Evolutionary conservation across 2,888 invertebrate genomes (phyloP).

Genomic region (Sphaeridia pumilis): DNA sequence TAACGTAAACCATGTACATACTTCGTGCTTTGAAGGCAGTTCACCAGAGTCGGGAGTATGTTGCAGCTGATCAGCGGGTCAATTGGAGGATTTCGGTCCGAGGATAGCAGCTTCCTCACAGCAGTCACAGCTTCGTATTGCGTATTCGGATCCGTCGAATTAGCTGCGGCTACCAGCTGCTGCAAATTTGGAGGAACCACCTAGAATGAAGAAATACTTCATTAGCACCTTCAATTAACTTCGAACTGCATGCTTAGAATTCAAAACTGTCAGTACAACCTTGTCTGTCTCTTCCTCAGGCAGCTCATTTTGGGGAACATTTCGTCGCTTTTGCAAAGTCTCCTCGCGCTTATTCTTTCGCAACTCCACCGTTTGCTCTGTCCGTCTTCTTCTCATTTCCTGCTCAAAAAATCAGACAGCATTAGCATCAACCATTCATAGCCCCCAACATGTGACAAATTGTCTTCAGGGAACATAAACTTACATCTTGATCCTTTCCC

Average conservation of each 20-base stretch:
- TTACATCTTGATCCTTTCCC: slow-evolving; percentile 98
- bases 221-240: too few species aligned
- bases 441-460: too few species aligned
- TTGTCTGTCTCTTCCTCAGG: slow-evolving; percentile 33
- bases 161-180: slow-evolving; percentile 28
- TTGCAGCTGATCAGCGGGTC: slow-evolving; percentile 71
- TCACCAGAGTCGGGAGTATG: slow-evolving; percentile 55
- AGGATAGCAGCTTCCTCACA: slow-evolving; percentile 75
- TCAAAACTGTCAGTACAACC: too few species aligned
- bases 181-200: slow-evolving; percentile 29
- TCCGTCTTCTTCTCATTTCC: slow-evolving; percentile 94
- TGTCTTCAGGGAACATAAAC: too few species aligned
- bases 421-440: too few species aligned
- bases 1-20: too few species aligned
- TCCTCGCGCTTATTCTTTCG: slow-evolving; percentile 98
- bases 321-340: slow-evolving; percentile 86
- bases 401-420: too few species aligned
- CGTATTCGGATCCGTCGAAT: slow-evolving; percentile 24
- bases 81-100: slow-evolving; percentile 84
- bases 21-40: slow-evolving; percentile 26
- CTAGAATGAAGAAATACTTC: background rate
- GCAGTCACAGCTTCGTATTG: slow-evolving; percentile 55
- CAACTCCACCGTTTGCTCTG: slow-evolving; percentile 91
- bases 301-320: slow-evolving; percentile 72
- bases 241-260: too few species aligned